These are phyloP conservation scores for Myopa tessellatipennis DNA, from an alignment of 2,888 invertebrate genomes.

Conservation along the genomic window DNA sequence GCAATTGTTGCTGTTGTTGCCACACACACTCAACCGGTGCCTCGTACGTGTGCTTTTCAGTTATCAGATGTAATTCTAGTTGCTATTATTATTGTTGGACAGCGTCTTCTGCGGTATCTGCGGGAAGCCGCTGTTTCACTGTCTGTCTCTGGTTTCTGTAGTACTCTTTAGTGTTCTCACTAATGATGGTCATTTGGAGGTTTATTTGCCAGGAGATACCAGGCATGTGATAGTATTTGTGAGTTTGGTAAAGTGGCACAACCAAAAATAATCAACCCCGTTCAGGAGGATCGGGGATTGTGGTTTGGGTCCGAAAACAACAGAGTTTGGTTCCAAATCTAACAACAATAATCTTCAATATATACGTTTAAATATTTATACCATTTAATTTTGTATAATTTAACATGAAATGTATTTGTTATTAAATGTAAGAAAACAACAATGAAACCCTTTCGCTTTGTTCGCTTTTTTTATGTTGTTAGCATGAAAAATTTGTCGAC, in stretches of 20 bases:
- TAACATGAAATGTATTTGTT: too few relatives aligned
- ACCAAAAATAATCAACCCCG: too few relatives aligned
- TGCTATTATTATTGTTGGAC: not conserved
- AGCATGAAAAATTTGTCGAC: not conserved
- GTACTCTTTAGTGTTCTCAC: not conserved
- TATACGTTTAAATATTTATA: too few relatives aligned
- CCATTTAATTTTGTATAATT: too few relatives aligned
- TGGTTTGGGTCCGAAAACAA: too few relatives aligned
- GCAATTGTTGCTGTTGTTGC: not conserved
- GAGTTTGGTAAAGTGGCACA: not conserved
- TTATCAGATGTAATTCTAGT: constrained; percentile 1
- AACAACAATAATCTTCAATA: too few relatives aligned
- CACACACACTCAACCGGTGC: not conserved
- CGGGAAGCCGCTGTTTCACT: not conserved
- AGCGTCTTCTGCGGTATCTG: not conserved
- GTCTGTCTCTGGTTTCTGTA: not conserved
- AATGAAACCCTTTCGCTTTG: too few relatives aligned
- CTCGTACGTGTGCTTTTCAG: not conserved
- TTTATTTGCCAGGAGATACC: not conserved
- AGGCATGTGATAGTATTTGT: not conserved
- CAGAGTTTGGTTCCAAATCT: too few relatives aligned
- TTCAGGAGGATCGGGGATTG: too few relatives aligned
- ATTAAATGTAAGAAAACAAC: too few relatives aligned
- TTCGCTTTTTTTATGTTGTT: too few relatives aligned
- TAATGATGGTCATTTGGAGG: not conserved